A percentile compares a stretch with the other conserved stretches of the same genome.
Evolutionary conservation across 2,888 invertebrate species (phyloP).

Genomic region (Cacoxenus indagator): DNA sequence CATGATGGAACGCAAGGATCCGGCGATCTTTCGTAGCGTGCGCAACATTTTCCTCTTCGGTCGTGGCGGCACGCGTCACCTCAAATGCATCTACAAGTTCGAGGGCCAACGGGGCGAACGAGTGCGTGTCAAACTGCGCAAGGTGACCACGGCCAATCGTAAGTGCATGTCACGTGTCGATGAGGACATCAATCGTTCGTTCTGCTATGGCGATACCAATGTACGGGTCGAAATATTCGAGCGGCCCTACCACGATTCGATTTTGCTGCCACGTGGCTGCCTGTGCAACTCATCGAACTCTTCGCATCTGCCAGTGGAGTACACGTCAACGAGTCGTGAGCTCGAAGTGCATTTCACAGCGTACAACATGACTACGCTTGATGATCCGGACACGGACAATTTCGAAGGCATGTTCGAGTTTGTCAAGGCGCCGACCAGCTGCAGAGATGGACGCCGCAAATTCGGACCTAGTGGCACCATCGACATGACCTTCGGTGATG

Average conservation of each 20-base stretch:
- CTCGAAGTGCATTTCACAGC: constrained; percentile 87
- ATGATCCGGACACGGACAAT: constrained; percentile 87
- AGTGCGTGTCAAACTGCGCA: constrained; percentile 82
- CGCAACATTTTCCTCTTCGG: constrained; percentile 89
- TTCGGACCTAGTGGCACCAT: constrained; percentile 85
- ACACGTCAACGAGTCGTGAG: constrained; percentile 81
- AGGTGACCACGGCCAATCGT: constrained; percentile 77
- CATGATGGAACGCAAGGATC: constrained; percentile 73
- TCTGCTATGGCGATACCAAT: constrained; percentile 80
- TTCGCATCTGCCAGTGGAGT: constrained; percentile 78
- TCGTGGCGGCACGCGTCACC: constrained; percentile 84
- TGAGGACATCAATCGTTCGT: constrained; percentile 78
- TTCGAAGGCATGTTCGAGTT: constrained; percentile 90
- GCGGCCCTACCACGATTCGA: constrained; percentile 80
- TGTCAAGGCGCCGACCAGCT: constrained; percentile 78
- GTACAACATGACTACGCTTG: constrained; percentile 85
- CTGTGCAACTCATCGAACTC: constrained; percentile 78
- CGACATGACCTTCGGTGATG: constrained; percentile 73
- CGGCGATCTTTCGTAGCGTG: constrained; percentile 84
- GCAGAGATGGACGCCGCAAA: constrained; percentile 79
- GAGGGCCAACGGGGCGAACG: constrained; percentile 87
- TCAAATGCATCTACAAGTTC: constrained; percentile 91
- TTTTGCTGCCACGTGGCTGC: constrained; percentile 83
- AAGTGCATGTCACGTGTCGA: constrained; percentile 69
- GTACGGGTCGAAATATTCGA: constrained; percentile 83